phyloP scores from a whole-genome alignment of 2,888 invertebrate species.

The Parthenolecanium corni region DNA sequence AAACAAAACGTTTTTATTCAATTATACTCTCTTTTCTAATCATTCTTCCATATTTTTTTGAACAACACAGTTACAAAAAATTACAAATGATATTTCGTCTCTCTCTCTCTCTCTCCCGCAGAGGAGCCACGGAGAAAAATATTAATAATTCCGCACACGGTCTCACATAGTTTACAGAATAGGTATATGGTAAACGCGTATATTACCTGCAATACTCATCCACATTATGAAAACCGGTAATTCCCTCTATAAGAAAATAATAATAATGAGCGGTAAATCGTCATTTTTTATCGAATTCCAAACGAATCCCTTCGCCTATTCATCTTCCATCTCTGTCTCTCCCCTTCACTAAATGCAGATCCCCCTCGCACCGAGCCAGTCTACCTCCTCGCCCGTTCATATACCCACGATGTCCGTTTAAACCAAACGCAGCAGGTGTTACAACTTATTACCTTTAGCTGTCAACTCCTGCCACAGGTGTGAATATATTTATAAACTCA shows the following conservation, averaged over 20 bases:
- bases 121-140: conserved; percentile 7
- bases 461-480: conserved; percentile 28
- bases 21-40: neutral
- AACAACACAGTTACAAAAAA: neutral
- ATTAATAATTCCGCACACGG: conserved; percentile 3
- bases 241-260: conserved; percentile 3
- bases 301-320: neutral
- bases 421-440: conserved; percentile 19
- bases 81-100: neutral
- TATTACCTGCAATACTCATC: too few relatives aligned
- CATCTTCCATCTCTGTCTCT: too few relatives aligned
- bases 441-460: conserved; percentile 26
- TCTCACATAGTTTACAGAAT: neutral
- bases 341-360: neutral
- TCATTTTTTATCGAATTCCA: neutral
- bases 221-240: neutral
- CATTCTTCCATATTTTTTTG: neutral
- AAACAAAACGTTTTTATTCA: neutral
- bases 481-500: conserved; percentile 27
- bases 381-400: neutral
- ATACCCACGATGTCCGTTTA: conserved; percentile 19
- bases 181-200: too few relatives aligned
- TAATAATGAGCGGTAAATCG: neutral
- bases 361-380: neutral
- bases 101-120: conserved; percentile 15